A percentile compares a stretch with the other conserved stretches of the same genome.
Evolutionary conservation across 2,113 vertebrate species (phyloP).

Genomic region (Ammospiza caudacuta): DNA sequence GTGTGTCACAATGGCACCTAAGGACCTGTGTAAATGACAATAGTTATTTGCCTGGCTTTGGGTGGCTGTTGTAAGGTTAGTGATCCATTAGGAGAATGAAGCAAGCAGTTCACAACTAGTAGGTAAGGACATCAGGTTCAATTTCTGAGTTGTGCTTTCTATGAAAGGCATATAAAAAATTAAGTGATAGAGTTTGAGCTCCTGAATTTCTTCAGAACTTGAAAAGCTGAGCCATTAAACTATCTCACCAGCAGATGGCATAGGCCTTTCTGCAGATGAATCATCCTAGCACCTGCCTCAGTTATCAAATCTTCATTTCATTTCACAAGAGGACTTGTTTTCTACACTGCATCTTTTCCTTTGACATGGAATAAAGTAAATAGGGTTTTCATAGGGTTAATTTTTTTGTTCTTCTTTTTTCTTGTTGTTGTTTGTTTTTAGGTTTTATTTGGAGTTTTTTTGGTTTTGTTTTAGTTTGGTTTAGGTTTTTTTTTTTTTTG

Average conservation of each 20-base stretch:
- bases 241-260: conserved; percentile 70
- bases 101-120: background rate
- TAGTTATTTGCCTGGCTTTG: background rate
- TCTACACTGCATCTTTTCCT: background rate
- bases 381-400: background rate
- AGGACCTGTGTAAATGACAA: background rate
- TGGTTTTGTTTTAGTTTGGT: background rate
- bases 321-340: background rate
- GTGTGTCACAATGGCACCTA: background rate
- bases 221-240: conserved; percentile 57
- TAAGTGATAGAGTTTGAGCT: background rate
- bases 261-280: background rate
- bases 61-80: background rate
- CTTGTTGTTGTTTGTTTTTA: background rate
- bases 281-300: background rate
- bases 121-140: background rate
- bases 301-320: background rate
- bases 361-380: background rate
- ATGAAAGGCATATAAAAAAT: background rate
- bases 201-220: background rate
- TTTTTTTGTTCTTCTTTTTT: background rate
- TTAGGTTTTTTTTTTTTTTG: no score
- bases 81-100: background rate
- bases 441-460: background rate
- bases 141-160: background rate